These are phyloP conservation scores for Acleris laterana DNA, from an alignment of 2,888 invertebrate species.

Conservation along the genomic window DNA sequence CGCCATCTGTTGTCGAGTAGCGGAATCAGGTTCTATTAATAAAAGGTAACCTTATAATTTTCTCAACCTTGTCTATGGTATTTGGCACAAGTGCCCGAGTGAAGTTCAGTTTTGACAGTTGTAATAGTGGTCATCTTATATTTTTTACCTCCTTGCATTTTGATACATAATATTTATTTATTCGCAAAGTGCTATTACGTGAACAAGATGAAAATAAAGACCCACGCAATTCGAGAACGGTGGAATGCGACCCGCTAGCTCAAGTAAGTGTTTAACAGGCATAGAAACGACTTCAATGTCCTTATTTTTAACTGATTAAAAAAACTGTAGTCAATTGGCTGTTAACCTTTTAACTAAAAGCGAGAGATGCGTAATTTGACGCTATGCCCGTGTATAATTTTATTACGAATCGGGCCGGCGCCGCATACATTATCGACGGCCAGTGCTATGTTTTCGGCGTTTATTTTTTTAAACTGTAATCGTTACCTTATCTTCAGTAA, in stretches of 20 bases:
- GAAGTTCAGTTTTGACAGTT: slow-evolving; percentile 84
- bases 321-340: slow-evolving; percentile 84
- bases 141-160: slow-evolving; percentile 83
- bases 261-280: slow-evolving; percentile 68
- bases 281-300: slow-evolving; percentile 61
- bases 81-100: slow-evolving; percentile 75
- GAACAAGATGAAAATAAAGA: slow-evolving; percentile 83
- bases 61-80: slow-evolving; percentile 75
- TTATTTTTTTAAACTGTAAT: slow-evolving; percentile 58
- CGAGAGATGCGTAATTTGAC: slow-evolving; percentile 84
- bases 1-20: slow-evolving; percentile 68
- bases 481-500: slow-evolving; percentile 71
- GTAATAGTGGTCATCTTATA: slow-evolving; percentile 81
- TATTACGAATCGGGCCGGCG: slow-evolving; percentile 76
- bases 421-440: slow-evolving; percentile 65
- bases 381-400: slow-evolving; percentile 81
- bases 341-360: slow-evolving; percentile 85
- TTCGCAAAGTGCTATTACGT: slow-evolving; percentile 83
- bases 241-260: slow-evolving; percentile 82
- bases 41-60: slow-evolving; percentile 48
- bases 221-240: slow-evolving; percentile 81
- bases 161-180: slow-evolving; percentile 84
- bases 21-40: slow-evolving; percentile 63
- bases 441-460: slow-evolving; percentile 40
- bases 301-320: slow-evolving; percentile 84